Base-by-base conservation (phyloP, 2,113 vertebrate species). In the Nettapus auritus region DNA sequence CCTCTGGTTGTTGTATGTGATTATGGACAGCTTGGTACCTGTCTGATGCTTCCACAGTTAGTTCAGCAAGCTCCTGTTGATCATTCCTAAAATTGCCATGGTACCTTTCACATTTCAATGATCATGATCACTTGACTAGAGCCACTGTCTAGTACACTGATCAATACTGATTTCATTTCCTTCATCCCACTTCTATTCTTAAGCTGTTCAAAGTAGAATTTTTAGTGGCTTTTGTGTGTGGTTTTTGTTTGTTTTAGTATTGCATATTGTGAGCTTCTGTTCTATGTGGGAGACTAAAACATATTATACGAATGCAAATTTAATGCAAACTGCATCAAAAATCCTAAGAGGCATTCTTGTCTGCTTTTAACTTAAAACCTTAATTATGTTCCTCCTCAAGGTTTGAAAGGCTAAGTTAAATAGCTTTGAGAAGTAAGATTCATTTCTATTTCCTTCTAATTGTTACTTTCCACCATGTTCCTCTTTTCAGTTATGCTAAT, bases 401-500 rank as follows among this genome's bases (percentile, higher is more conserved):
- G 11, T 82, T 70, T 1, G 1, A 86, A 91, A 38, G 18, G 34
- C 34, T 63, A 79, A 62, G 59, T 69, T 70, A 57, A 60, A 36
- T 9, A 56, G 33, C 19, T 74, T 74, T 36, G 31, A 82, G 16
- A 52, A 50, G n/a, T 36, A 42, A 55, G 8, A 67, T 53, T 52
- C 0, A 13, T 81, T 86, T 95, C 77, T 57, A 53, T 78, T 91
- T 68, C 48, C 57, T 83, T 53, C 33, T 63, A 50, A 60, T 22
- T 87, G 60, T 71, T 76, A 5, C 52, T 82, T 81, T 81, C 46
- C 13, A 10, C 25, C 29, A 15, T 80, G 38, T 86, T 96, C 29
- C 76, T 81, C 67, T 44, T 64, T 74, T 85, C 95, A 99, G 99
- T 85, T 99, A 99, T 21, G 99, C 99, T 29, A 99, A 99, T 16